These are phyloP conservation scores for Bradynema listronoti DNA, from an alignment of 1,140 invertebrate genomes.

Conservation along the genomic window DNA sequence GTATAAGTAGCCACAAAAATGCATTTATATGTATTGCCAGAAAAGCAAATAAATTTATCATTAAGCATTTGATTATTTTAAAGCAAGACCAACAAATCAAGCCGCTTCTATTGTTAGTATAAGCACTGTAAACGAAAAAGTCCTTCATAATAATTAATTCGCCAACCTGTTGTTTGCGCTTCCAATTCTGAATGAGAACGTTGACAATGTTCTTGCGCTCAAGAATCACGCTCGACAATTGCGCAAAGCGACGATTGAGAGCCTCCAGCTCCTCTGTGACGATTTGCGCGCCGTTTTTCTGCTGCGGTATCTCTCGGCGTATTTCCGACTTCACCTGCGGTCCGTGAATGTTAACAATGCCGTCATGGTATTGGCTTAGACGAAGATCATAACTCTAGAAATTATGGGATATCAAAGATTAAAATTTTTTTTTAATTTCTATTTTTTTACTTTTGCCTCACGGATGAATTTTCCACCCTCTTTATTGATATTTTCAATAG, in stretches of 20 bases:
- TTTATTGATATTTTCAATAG: constrained; percentile 87
- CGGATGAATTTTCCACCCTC: constrained; percentile 88
- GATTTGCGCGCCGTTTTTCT: constrained; percentile 68
- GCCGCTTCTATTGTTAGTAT: too few relatives aligned
- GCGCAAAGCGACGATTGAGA: constrained; percentile 55
- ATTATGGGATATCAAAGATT: constrained; percentile 5
- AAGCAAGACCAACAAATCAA: too few relatives aligned
- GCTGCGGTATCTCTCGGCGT: constrained; percentile 48
- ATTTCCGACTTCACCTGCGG: constrained; percentile 36
- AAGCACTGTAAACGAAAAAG: too few relatives aligned
- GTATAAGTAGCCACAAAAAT: too few relatives aligned
- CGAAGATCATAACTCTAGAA: constrained; percentile 77
- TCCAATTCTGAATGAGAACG: constrained; percentile 56
- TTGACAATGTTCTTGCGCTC: constrained; percentile 55
- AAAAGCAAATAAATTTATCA: too few relatives aligned
- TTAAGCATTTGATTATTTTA: too few relatives aligned
- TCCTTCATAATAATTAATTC: too few relatives aligned
- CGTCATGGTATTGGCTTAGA: constrained; percentile 79
- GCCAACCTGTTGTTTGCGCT: constrained; percentile 56
- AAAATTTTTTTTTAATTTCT: too few relatives aligned
- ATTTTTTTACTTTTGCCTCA: constrained; percentile 82
- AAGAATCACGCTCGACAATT: constrained; percentile 50
- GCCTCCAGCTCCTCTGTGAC: constrained; percentile 72
- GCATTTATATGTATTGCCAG: too few relatives aligned
- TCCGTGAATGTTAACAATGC: constrained; percentile 74